Evolutionary conservation across 2,888 invertebrate genomes (phyloP), one percentile per base, ranked within the genome.

Genomic region (Hypomecis atomaria): DNA sequence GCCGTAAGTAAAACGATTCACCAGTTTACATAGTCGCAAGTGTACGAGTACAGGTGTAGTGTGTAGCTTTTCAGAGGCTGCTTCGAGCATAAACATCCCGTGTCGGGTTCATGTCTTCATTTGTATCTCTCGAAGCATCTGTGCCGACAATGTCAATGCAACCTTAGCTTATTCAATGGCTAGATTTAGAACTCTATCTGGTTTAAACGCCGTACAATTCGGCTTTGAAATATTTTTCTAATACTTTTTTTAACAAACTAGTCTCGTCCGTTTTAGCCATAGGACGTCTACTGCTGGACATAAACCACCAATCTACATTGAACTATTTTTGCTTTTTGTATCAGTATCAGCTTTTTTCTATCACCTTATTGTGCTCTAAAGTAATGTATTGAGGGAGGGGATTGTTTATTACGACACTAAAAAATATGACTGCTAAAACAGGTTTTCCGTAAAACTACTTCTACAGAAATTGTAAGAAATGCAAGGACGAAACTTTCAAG

Each of bases 91-190:
- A 86, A 89, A 89, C 86, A 87, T 84, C 78, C 81, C 74, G 78
- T 81, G 84, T 81, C 80, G 83, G 79, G 82, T 78, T 85, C 87
- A 85, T 86, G 88, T 86, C 88, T 86, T 87, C 85, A 90, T 91
- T 91, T 90, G 86, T 90, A 91, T 91, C 84, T 84, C 83, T 82
- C 47, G 38, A 45, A 78, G 78, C 73, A 76, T 71, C 78, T 67
- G 79, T 77, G 81, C 78, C 74, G 78, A 83, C 86, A 79, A 82
- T 84, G 82, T 82, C 85, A 82, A 86, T 85, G 81, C 78, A 80
- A 79, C 77, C 78, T 77, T 82, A 85, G 85, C 85, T 83, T 87
- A 87, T 86, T 88, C 83, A 83, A 78, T 48, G 60, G 71, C 67
- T 67, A 71, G 67, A 75, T 76, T 72, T 70, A 67, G 52, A 54